phyloP scores from a whole-genome alignment of 2,113 vertebrate genomes.

The Loxodonta africana region DNA sequence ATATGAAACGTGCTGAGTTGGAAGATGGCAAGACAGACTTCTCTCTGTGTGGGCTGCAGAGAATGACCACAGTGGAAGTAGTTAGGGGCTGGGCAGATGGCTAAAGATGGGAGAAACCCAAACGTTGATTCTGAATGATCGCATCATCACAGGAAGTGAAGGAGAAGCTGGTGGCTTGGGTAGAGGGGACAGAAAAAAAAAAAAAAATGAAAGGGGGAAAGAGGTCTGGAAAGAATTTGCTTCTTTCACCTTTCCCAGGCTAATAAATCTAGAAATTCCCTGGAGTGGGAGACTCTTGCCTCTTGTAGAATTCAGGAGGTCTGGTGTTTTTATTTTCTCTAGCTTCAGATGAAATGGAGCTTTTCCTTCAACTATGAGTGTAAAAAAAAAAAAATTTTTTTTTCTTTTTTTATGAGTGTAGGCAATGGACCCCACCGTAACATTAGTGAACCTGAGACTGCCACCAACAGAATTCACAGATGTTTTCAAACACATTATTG shows the following conservation, averaged over 20 bases:
- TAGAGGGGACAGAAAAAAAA: not conserved
- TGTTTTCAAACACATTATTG: slow-evolving; percentile 31
- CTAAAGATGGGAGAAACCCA: not conserved
- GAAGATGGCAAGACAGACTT: not conserved
- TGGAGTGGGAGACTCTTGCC: not conserved
- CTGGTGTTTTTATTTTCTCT: not conserved
- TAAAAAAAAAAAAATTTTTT: too few relatives aligned
- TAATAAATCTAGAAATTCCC: not conserved
- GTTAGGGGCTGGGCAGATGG: not conserved
- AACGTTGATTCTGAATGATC: not conserved
- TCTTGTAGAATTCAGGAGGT: not conserved
- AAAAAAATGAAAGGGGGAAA: not conserved
- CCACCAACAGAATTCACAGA: not conserved
- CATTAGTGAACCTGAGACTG: not conserved
- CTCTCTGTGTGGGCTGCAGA: not conserved
- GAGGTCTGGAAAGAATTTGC: slow-evolving; percentile 21
- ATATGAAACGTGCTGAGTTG: not conserved
- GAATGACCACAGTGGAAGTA: not conserved
- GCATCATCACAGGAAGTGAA: not conserved
- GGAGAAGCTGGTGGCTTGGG: not conserved
- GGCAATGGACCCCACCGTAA: not conserved
- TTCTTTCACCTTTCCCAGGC: slow-evolving; percentile 22
- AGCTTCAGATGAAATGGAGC: not conserved
- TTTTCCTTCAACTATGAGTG: not conserved
- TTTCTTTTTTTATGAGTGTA: too few relatives aligned